Evolutionary conservation across 2,113 vertebrate species (phyloP), one percentile per base, ranked within the genome.

Genomic region (Stigmatopora argus): DNA sequence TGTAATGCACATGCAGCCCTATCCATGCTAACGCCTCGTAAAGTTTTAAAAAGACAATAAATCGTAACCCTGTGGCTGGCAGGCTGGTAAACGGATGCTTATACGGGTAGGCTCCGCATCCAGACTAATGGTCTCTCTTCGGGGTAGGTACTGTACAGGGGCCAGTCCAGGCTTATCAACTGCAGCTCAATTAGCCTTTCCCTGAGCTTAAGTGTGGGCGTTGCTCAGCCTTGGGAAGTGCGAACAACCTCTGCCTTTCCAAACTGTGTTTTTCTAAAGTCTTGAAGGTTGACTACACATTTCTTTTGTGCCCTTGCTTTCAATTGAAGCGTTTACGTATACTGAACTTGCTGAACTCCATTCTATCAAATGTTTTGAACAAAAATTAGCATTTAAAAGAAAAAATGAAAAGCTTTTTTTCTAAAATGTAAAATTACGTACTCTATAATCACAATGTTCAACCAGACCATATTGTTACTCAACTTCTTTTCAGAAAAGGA

Each of bases 21-120:
- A 80, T 74, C 83, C 44, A 26, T 60, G 65, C 59, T 38, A 59
- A 78, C 58, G 56, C 63, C 74, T 70, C 74, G 56, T 62, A 71
- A 89, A 87, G 77, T 87, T 85, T 83, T 70, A 73, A 72, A 75
- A 82, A 69, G 67, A 86, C 77, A 83, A 84, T 87, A 88, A 87
- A 86, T 87, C 75, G 73, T 78, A 81, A 77, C 77, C 86, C 86
- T 15, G 70, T 38, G 62, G 87, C 78, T 70, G 19, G 18, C 58
- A 41, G 79, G 59, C 74, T 81, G 70, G 80, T 81, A 79, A 83
- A 79, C 78, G 77, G 75, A 76, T 78, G 82, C 75, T 80, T 80
- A 86, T 83, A 74, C 86, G 79, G 85, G 79, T 87, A 88, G 86
- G 74, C 64, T 82, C 69, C 78, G 71, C 58, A 75, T 74, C 62